phyloP scores from a whole-genome alignment of 2,888 invertebrate species.

The Heliconius hortense region DNA sequence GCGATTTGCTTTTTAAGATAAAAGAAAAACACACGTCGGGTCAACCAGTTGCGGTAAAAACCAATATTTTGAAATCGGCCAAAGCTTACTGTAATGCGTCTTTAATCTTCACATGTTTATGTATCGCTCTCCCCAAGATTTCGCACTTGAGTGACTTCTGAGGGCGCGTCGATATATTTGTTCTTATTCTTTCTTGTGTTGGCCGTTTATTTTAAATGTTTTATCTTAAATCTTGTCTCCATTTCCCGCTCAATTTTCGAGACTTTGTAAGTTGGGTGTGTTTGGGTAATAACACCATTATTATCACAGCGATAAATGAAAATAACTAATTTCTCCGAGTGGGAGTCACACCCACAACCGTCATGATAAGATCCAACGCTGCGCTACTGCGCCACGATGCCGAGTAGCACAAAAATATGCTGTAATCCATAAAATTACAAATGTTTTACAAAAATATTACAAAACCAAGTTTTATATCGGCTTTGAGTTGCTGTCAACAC shows the following conservation, averaged over 20 bases:
- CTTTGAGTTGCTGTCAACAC: constrained; percentile 29
- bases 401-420: background rate
- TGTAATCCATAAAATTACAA: background rate
- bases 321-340: too few relatives aligned
- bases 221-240: too few relatives aligned
- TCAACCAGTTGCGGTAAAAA: background rate
- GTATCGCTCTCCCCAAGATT: constrained; percentile 13
- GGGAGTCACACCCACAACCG: too few relatives aligned
- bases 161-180: constrained; percentile 13
- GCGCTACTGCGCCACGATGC: too few relatives aligned
- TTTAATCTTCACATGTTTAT: constrained; percentile 20
- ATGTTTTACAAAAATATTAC: constrained; percentile 19
- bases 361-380: too few relatives aligned
- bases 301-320: too few relatives aligned
- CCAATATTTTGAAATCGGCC: constrained; percentile 16
- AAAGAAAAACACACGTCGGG: background rate
- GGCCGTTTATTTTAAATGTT: background rate
- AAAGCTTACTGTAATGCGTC: constrained; percentile 21
- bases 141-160: constrained; percentile 10
- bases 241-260: too few relatives aligned
- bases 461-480: constrained; percentile 6
- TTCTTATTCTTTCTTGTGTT: constrained; percentile 2
- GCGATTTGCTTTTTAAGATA: background rate
- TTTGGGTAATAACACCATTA: too few relatives aligned
- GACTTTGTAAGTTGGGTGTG: too few relatives aligned